Evolutionary conservation across 2,888 invertebrate genomes (phyloP).

Genomic region (Tetrapedia diversipes): DNA sequence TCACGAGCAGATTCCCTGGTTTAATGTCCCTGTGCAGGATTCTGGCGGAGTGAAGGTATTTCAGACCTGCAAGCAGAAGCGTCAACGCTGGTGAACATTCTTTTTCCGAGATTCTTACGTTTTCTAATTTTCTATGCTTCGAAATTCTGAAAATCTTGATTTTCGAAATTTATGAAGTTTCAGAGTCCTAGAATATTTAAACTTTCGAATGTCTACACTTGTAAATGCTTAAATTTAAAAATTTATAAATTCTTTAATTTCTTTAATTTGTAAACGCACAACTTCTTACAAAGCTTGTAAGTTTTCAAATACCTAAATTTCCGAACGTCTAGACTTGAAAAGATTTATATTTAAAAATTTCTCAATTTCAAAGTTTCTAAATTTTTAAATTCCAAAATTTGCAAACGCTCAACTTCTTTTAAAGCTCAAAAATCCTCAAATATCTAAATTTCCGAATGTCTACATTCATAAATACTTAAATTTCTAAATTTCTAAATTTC

Average conservation of each 20-base stretch:
- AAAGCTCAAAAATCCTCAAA: too few relatives aligned
- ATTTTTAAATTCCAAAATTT: neutral
- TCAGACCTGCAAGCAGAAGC: constrained; percentile 88
- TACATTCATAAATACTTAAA: neutral
- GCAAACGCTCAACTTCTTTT: neutral
- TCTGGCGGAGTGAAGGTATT: constrained; percentile 99
- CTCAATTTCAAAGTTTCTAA: neutral
- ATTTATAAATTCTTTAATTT: neutral
- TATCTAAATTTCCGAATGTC: neutral
- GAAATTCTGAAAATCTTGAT: too few relatives aligned
- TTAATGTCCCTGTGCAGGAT: constrained; percentile 99
- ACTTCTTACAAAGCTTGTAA: too few relatives aligned
- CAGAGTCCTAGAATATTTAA: neutral
- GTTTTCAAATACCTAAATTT: too few relatives aligned
- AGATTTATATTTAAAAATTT: neutral
- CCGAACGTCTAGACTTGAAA: too few relatives aligned
- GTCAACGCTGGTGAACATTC: neutral
- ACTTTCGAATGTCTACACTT: neutral
- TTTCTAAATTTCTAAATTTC: neutral
- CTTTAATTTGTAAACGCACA: too few relatives aligned
- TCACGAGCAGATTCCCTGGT: constrained; percentile 99
- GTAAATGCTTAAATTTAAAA: too few relatives aligned
- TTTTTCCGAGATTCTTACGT: neutral
- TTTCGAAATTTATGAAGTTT: neutral
- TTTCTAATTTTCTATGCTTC: too few relatives aligned